phyloP scores from a whole-genome alignment of 1,140 invertebrate genomes.

The Drosophila navojoa region DNA sequence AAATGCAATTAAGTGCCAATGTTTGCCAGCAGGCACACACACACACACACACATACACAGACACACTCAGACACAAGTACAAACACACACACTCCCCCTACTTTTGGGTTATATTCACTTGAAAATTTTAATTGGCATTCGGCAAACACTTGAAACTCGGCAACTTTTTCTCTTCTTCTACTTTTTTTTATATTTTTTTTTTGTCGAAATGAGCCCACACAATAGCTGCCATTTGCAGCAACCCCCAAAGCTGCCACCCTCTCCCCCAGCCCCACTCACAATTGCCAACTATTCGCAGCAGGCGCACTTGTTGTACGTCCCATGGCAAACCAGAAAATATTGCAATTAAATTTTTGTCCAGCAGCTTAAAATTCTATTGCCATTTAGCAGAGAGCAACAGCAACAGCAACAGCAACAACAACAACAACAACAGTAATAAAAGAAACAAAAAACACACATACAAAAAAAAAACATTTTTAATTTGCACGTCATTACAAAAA shows the following conservation, averaged over 20 bases:
- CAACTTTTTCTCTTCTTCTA: conserved; percentile 59
- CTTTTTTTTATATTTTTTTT: too few relatives aligned
- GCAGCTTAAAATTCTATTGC: conserved; percentile 53
- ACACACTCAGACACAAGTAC: neutral
- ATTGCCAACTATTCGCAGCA: conserved; percentile 36
- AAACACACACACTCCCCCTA: neutral
- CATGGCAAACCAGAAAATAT: conserved; percentile 41
- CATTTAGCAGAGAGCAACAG: conserved; percentile 25
- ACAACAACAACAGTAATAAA: neutral
- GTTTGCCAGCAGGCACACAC: conserved; percentile 47
- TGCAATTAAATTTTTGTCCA: conserved; percentile 51
- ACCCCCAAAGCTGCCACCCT: neutral
- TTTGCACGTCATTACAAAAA: conserved; percentile 69
- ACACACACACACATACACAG: neutral
- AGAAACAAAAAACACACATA: neutral
- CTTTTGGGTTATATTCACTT: conserved; percentile 42
- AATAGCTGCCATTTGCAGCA: conserved; percentile 38
- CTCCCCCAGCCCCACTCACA: neutral
- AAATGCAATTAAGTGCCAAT: conserved; percentile 80
- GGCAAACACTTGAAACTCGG: conserved; percentile 64
- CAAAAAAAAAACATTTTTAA: conserved; percentile 64
- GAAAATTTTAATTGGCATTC: conserved; percentile 76
- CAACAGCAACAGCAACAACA: conserved; percentile 1
- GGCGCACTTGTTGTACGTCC: conserved; percentile 14
- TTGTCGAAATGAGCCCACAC: conserved; percentile 31